Conservation (phyloP, 2,797 vertebrate genomes). For the Pogonophryne albipinna region DNA sequence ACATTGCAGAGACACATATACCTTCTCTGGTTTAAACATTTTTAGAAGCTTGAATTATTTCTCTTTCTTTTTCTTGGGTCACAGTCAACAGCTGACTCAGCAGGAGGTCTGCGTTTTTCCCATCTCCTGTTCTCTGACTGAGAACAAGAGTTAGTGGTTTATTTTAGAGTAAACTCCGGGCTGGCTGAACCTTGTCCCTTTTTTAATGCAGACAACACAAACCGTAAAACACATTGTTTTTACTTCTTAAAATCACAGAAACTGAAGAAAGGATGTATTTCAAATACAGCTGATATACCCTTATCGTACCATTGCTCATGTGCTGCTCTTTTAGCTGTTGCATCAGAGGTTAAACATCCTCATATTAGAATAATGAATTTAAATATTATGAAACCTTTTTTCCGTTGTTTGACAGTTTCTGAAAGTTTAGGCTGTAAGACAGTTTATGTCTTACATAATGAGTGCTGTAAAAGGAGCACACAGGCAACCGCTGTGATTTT, state of each 20-base stretch:
- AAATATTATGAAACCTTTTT: constrained; percentile 7
- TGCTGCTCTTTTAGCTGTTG: background rate
- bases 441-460: constrained; percentile 39
- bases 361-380: constrained; percentile 14
- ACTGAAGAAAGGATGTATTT: background rate
- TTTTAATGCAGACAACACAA: constrained; percentile 12
- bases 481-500: constrained; percentile 46
- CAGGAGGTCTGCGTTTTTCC: constrained; percentile 44
- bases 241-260: constrained; percentile 26
- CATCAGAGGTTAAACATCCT: background rate
- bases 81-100: constrained; percentile 25
- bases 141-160: constrained; percentile 33
- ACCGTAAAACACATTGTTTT: constrained; percentile 23
- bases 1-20: constrained; percentile 42
- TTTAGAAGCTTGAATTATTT: constrained; percentile 48
- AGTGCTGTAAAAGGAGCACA: constrained; percentile 34
- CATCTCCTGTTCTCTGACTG: constrained; percentile 4
- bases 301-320: background rate
- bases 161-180: constrained; percentile 28
- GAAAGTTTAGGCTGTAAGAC: background rate
- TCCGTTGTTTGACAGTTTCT: background rate
- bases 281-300: background rate
- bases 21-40: constrained; percentile 42
- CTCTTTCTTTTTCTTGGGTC: constrained; percentile 35
- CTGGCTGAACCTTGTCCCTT: background rate